Evolutionary conservation across 2,797 vertebrate species (phyloP).

Genomic region (Remorina albescens): DNA sequence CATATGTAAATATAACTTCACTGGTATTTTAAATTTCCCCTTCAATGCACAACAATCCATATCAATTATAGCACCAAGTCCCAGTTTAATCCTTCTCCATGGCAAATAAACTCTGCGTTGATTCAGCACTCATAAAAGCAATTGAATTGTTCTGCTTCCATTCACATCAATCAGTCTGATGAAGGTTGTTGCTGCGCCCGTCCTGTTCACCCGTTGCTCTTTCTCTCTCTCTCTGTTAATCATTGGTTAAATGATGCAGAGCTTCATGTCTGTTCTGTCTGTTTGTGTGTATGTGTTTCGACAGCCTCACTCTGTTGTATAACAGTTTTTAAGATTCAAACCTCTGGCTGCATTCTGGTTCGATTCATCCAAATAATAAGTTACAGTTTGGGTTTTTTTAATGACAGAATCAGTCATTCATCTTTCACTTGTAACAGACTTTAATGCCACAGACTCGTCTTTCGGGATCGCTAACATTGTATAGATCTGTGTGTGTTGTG

Average conservation of each 20-base stretch:
- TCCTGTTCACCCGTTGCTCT: neutral
- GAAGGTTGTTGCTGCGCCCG: neutral
- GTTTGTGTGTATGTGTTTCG: neutral
- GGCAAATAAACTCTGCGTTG: conserved; percentile 16
- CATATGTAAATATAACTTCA: neutral
- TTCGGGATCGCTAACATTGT: conserved; percentile 18
- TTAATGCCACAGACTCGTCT: conserved; percentile 1
- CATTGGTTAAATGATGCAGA: conserved; percentile 12
- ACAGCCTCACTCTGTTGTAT: neutral
- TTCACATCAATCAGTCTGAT: conserved; percentile 25
- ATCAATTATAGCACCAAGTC: neutral
- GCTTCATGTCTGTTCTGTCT: neutral
- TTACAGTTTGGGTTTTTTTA: neutral
- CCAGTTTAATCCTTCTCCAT: neutral
- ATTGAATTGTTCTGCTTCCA: conserved; percentile 25
- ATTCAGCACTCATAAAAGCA: conserved; percentile 17
- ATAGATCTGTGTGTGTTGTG: conserved; percentile 17
- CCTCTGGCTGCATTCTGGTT: neutral
- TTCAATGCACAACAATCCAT: neutral
- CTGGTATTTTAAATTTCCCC: conserved; percentile 2
- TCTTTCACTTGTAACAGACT: conserved; percentile 1
- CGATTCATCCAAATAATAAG: neutral
- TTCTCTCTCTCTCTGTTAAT: neutral
- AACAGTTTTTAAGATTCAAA: conserved; percentile 10
- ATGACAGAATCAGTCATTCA: conserved; percentile 19